phyloP scores from a whole-genome alignment of 1,140 invertebrate species.

The Sipha flava region DNA sequence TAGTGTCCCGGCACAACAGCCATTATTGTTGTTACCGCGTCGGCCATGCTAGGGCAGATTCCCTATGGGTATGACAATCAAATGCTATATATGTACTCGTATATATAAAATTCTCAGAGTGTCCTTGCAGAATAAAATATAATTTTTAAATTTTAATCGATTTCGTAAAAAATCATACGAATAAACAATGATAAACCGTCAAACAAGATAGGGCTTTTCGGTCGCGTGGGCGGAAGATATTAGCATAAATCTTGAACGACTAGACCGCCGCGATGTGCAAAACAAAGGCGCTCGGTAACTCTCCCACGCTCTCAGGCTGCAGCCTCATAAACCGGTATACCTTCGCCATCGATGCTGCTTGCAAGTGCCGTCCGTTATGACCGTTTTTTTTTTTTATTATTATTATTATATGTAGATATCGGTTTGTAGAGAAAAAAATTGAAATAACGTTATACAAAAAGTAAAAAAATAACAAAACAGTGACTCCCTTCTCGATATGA shows the following conservation, averaged over 20 bases:
- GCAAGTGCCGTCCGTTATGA: conserved; percentile 29
- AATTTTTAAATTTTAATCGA: neutral
- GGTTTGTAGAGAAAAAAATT: neutral
- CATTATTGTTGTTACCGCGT: neutral
- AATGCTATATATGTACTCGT: too few relatives aligned
- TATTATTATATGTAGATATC: neutral
- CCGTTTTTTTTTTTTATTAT: neutral
- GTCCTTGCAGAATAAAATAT: too few relatives aligned
- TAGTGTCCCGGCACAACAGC: neutral
- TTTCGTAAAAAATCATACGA: neutral
- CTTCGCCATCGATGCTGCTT: neutral
- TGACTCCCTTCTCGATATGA: neutral
- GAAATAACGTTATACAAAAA: neutral
- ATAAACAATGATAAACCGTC: neutral
- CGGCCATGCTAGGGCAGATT: neutral
- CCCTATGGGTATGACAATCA: neutral
- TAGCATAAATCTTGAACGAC: conserved; percentile 26
- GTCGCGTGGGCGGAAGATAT: conserved; percentile 18
- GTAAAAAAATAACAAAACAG: neutral
- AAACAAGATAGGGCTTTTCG: neutral
- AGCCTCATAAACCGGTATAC: neutral
- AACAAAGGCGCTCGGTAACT: conserved; percentile 10
- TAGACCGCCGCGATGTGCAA: neutral
- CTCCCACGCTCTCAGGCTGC: conserved; percentile 11
- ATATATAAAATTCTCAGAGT: too few relatives aligned